Conservation (phyloP, 2,113 vertebrate species). For the Thalassarche chlororhynchos region DNA sequence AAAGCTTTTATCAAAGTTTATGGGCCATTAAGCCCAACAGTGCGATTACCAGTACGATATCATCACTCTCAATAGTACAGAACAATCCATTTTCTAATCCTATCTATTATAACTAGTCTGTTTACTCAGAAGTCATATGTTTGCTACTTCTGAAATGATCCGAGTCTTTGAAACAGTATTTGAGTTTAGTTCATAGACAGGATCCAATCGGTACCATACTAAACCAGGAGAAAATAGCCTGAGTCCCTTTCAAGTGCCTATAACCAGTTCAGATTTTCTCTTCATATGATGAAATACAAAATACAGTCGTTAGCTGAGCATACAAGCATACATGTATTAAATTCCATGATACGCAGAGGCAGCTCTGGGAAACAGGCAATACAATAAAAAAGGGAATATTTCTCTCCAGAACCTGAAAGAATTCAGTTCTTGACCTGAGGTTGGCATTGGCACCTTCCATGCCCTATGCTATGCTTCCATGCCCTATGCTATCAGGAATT, state of each 20-base stretch:
- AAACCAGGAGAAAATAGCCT: not conserved
- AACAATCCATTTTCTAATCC: conserved; percentile 6
- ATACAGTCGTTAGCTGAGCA: not conserved
- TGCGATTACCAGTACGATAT: not conserved
- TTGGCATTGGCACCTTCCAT: not conserved
- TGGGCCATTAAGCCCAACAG: conserved; percentile 25
- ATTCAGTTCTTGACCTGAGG: not conserved
- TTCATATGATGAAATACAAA: not conserved
- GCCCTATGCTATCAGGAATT: not conserved
- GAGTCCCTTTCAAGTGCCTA: not conserved
- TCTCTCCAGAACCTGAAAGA: not conserved
- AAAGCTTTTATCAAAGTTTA: conserved; percentile 47
- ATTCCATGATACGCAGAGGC: not conserved
- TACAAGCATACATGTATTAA: not conserved
- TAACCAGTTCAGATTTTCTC: not conserved
- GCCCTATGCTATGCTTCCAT: not conserved
- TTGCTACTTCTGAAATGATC: not conserved
- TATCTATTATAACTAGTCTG: not conserved
- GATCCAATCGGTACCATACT: not conserved
- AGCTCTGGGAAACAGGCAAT: not conserved
- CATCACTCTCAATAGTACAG: not conserved
- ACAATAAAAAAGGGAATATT: not conserved
- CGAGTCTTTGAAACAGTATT: not conserved
- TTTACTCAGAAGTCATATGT: not conserved
- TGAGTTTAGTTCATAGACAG: not conserved